Base-by-base conservation (phyloP, 2,113 vertebrate species). In the Laterallus jamaicensis region DNA sequence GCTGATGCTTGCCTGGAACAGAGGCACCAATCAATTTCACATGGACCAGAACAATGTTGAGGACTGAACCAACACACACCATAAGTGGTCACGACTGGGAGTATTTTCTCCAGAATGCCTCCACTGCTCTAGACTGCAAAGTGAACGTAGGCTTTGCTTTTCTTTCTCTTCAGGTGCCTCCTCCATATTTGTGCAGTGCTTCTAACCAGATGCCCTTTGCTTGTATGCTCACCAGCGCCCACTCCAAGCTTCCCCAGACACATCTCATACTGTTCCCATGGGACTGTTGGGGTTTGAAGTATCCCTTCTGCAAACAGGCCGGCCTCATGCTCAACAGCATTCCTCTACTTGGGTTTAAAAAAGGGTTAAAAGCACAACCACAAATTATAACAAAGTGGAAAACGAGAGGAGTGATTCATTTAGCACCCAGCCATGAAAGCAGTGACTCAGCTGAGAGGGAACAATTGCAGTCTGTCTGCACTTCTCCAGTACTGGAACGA, bases 341-440 rank as follows among this genome's bases (percentile, higher is more conserved):
- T 95, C 62, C 24, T 90, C 52, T 92, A 59, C n/a, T 19, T 4
- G 15, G 31, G 31, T 82, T 79, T 60, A 76, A 82, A 94, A 94
- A 93, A 35, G 13, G 8, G 26, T 55, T 84, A 49, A 75, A 93
- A 90, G 83, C 50, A 80, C 35, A 91, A 50, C n/a, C 31, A 13
- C 31, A 56, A 42, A 77, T 86, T 80, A 74, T 59, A 74, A 73
- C 63, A 71, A 93, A 90, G 60, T 68, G 40, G 66, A 60, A 90
- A 88, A 92, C 37, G 47, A 88, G 60, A 86, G 28, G 39, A 96
- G 63, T 88, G 73, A 81, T 81, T 95, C 75, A 92, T 88, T 90
- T 70, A 90, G 83, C 35, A 78, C 31, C 14, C 71, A 83, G 74
- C 29, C 35, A 55, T 49, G 79, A 86, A 83, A 90, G 44, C 39